Percentiles rank a stretch among this genome's conserved stretches.
These are phyloP conservation scores for Ylistrum balloti DNA, from an alignment of 1,140 invertebrate species.

Conservation along the genomic window DNA sequence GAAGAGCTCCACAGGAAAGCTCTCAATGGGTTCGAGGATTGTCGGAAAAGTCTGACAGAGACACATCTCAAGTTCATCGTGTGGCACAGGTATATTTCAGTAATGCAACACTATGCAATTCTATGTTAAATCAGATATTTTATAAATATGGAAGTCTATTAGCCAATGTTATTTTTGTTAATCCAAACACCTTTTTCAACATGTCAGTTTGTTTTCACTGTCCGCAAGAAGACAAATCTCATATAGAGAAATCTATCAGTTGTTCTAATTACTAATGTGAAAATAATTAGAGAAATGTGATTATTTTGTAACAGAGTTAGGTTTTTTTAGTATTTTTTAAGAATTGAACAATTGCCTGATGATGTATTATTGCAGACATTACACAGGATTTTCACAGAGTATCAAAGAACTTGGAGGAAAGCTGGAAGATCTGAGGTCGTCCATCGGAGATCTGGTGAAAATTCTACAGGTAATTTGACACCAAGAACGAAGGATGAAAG, in stretches of 20 bases:
- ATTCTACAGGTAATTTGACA: not conserved
- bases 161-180: no score
- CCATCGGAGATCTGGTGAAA: constrained; percentile 12
- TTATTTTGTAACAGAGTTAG: no score
- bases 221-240: no score
- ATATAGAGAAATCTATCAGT: no score
- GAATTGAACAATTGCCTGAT: no score
- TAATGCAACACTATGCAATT: not conserved
- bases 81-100: not conserved
- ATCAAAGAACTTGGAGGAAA: not conserved
- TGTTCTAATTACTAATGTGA: no score
- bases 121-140: no score
- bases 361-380: not conserved
- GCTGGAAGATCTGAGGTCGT: not conserved
- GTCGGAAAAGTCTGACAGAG: not conserved
- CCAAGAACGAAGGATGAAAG: not conserved
- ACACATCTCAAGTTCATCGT: constrained; percentile 15
- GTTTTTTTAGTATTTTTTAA: no score
- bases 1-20: not conserved
- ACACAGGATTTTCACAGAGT: constrained; percentile 8
- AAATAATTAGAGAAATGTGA: no score
- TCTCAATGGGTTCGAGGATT: not conserved
- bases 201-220: no score
- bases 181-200: no score
- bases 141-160: no score